These are phyloP conservation scores for Heliothis peltigera DNA, from an alignment of 2,888 invertebrate genomes.

Conservation along the genomic window DNA sequence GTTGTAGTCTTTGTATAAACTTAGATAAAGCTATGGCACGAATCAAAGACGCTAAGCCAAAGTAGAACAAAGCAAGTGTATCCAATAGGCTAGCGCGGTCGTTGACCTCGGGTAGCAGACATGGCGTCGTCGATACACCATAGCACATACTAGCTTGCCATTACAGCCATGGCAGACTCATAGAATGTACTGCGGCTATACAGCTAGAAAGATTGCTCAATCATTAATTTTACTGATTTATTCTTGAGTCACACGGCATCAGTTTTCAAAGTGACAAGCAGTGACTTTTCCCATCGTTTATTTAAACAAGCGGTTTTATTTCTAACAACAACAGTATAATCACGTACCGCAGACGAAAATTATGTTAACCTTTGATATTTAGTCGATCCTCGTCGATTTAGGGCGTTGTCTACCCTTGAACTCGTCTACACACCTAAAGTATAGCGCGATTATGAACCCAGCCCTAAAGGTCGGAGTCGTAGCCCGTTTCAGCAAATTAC, in stretches of 20 bases:
- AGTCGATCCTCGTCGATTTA: slow-evolving; percentile 30
- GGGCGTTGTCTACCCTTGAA: slow-evolving; percentile 65
- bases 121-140: slow-evolving; percentile 82
- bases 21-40: slow-evolving; percentile 65
- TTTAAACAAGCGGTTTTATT: slow-evolving; percentile 19
- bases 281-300: background rate
- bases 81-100: slow-evolving; percentile 78
- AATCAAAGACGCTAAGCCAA: slow-evolving; percentile 72
- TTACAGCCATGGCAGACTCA: slow-evolving; percentile 66
- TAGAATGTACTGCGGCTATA: slow-evolving; percentile 27
- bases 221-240: background rate
- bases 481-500: slow-evolving; percentile 34
- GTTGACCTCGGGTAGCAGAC: slow-evolving; percentile 81
- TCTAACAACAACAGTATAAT: slow-evolving; percentile 25
- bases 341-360: slow-evolving; percentile 18
- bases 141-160: slow-evolving; percentile 67
- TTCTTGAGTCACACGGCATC: background rate
- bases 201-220: slow-evolving; percentile 33
- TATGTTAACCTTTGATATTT: slow-evolving; percentile 51
- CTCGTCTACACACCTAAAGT: slow-evolving; percentile 56
- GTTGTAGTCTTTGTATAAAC: slow-evolving; percentile 62
- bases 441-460: slow-evolving; percentile 40
- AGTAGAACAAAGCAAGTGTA: slow-evolving; percentile 79
- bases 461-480: slow-evolving; percentile 53
- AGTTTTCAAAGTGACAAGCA: background rate